A percentile compares a stretch with the other conserved stretches of the same genome.
Conservation (phyloP, 2,888 invertebrate species). For the Drosophila rubida region DNA sequence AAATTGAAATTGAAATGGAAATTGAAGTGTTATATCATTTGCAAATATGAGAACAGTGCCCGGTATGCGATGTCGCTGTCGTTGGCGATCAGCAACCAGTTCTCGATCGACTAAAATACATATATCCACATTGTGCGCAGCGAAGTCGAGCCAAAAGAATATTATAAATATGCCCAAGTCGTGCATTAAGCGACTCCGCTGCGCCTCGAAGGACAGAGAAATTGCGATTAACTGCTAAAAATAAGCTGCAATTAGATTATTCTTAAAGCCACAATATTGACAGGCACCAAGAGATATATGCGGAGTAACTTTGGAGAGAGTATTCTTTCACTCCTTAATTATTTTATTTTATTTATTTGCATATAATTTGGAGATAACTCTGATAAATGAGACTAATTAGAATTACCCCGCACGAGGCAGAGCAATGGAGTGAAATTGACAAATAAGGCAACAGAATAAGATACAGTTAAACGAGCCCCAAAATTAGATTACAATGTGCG, state of each 20-base stretch:
- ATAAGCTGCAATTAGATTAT: background rate
- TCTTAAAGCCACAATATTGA: background rate
- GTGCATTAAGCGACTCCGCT: background rate
- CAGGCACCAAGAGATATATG: background rate
- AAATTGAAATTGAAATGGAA: constrained; percentile 53
- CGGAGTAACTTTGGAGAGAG: background rate
- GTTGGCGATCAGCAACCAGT: constrained; percentile 29
- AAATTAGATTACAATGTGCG: background rate
- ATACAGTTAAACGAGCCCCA: background rate
- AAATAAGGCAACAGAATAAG: background rate
- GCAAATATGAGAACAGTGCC: constrained; percentile 24
- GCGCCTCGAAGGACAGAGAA: background rate
- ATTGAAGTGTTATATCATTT: constrained; percentile 65
- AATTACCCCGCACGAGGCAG: background rate
- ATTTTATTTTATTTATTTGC: too few relatives aligned
- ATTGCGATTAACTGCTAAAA: background rate
- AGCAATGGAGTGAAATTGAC: background rate
- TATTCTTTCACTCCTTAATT: background rate
- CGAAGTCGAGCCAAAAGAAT: constrained; percentile 1
- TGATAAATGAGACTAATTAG: background rate
- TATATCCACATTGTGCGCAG: background rate
- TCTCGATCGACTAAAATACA: constrained; percentile 20
- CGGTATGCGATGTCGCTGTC: constrained; percentile 21
- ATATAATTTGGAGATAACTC: background rate
- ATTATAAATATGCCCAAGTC: background rate